Conservation (phyloP, 53 echinoderm and acorn worm genomes). For the Temnopleurus reevesii region DNA sequence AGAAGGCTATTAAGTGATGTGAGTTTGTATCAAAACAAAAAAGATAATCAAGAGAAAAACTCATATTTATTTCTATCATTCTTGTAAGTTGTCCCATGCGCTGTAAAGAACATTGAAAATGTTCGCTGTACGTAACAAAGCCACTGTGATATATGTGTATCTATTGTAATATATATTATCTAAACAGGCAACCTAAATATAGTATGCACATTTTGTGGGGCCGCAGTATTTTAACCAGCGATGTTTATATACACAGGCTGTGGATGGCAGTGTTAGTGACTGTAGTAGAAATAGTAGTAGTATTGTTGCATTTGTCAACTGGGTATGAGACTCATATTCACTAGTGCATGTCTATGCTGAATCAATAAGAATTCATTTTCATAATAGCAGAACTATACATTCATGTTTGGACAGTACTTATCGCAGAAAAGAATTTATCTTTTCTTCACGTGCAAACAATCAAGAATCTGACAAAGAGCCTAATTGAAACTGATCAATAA, state of each 20-base stretch:
- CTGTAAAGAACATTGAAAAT: constrained; percentile 39
- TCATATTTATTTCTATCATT: neutral
- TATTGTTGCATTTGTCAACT: neutral
- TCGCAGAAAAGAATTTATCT: too few species aligned
- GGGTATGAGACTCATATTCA: neutral
- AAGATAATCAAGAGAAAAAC: neutral
- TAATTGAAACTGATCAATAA: too few species aligned
- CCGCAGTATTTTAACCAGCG: constrained; percentile 23
- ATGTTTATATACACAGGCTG: neutral
- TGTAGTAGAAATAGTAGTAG: constrained; percentile 13
- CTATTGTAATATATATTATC: constrained; percentile 4
- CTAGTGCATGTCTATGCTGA: neutral
- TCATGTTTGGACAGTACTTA: too few species aligned
- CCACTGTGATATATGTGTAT: neutral
- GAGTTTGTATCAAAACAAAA: neutral
- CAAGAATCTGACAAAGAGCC: too few species aligned
- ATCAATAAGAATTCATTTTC: neutral
- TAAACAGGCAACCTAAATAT: neutral
- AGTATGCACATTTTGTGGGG: neutral
- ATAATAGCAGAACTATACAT: too few species aligned
- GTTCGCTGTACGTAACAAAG: constrained; percentile 10
- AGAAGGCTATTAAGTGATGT: neutral
- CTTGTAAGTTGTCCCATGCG: constrained; percentile 16
- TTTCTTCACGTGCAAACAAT: too few species aligned
- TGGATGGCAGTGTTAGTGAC: neutral